Percentiles rank a stretch among this genome's conserved stretches.
These are phyloP conservation scores for Ophion slaviceki DNA, from an alignment of 2,888 invertebrate species.

Conservation along the genomic window DNA sequence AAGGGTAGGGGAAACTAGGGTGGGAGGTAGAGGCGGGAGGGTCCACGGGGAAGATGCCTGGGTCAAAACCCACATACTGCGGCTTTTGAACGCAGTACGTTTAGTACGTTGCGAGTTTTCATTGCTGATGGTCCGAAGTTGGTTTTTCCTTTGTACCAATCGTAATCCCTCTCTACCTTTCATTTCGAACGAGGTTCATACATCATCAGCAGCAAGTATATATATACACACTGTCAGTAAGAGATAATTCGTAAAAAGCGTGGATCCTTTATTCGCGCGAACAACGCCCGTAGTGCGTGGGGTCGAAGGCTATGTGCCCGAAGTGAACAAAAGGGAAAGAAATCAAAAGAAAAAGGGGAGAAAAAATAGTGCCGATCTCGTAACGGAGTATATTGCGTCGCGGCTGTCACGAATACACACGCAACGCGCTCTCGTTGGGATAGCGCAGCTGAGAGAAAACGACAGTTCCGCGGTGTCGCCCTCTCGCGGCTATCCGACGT, in stretches of 20 bases:
- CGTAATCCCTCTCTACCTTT: not conserved
- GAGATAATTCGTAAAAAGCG: slow-evolving; percentile 14
- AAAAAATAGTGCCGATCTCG: not conserved
- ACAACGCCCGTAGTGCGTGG: not conserved
- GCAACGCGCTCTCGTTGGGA: slow-evolving; percentile 13
- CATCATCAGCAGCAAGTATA: not conserved
- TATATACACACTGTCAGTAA: not conserved
- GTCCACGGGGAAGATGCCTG: slow-evolving; percentile 61
- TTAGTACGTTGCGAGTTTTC: slow-evolving; percentile 65
- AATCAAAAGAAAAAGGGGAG: not conserved
- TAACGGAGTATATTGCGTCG: slow-evolving; percentile 43
- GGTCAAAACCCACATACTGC: slow-evolving; percentile 63
- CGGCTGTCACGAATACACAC: slow-evolving; percentile 41
- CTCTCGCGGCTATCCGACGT: slow-evolving; percentile 21
- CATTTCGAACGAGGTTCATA: not conserved
- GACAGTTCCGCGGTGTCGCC: slow-evolving; percentile 10
- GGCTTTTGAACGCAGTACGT: slow-evolving; percentile 60
- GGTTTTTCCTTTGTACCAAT: slow-evolving; percentile 8
- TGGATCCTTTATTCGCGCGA: not conserved
- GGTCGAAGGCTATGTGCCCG: not conserved
- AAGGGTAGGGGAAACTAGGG: slow-evolving; percentile 36
- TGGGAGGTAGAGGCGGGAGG: slow-evolving; percentile 38
- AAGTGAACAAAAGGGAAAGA: not conserved
- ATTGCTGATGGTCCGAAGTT: too few species aligned
- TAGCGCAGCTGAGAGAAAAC: slow-evolving; percentile 44